Conservation (phyloP, 2,797 vertebrate species). For the Graptemys geographica region DNA sequence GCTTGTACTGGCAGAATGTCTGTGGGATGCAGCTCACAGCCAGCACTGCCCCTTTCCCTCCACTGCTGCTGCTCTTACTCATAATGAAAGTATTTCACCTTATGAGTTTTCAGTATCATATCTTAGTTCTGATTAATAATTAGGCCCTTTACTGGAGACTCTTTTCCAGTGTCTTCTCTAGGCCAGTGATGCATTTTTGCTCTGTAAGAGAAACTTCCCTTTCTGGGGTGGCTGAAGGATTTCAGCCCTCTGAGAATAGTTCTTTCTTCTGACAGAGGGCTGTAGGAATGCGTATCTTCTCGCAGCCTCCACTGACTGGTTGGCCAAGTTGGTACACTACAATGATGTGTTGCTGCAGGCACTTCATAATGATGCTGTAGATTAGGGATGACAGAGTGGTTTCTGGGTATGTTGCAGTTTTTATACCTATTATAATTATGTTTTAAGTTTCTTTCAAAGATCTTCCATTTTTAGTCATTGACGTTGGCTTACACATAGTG, state of each 20-base stretch:
- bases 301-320: not conserved
- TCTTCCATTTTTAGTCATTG: not conserved
- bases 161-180: not conserved
- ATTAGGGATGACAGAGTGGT: not conserved
- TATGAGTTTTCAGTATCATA: not conserved
- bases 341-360: not conserved
- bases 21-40: not conserved
- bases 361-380: not conserved
- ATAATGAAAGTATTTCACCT: not conserved
- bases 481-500: not conserved
- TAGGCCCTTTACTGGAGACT: not conserved
- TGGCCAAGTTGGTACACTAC: not conserved
- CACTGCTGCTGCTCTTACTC: not conserved
- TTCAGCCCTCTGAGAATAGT: not conserved
- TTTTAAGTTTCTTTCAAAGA: not conserved
- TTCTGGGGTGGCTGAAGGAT: not conserved
- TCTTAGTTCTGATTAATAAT: not conserved
- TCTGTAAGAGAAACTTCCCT: not conserved
- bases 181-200: accelerated
- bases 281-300: not conserved
- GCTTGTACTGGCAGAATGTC: not conserved
- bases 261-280: not conserved
- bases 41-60: accelerated
- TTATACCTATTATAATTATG: not conserved
- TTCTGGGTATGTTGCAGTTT: not conserved